Evolutionary conservation across 2,888 invertebrate species (phyloP).

Genomic region (Bedellia somnulentella): DNA sequence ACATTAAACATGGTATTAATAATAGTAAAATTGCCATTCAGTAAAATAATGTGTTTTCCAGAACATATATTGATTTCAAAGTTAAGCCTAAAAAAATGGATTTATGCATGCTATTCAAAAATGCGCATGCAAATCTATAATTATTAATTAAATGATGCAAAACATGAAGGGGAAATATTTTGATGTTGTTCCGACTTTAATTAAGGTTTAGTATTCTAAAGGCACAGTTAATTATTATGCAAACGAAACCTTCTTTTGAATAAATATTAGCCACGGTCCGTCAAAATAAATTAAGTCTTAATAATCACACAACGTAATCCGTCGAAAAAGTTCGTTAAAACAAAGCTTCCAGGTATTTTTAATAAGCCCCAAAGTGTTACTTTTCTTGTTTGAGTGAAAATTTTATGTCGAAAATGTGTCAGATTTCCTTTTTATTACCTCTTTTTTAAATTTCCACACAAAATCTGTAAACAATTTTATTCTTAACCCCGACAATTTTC

Average conservation of each 20-base stretch:
- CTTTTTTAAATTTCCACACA: background rate
- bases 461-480: too few species aligned
- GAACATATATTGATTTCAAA: too few species aligned
- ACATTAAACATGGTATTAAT: too few species aligned
- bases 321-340: conserved; percentile 6
- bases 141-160: too few species aligned
- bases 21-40: too few species aligned
- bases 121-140: too few species aligned
- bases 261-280: conserved; percentile 47
- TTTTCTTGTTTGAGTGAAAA: conserved; percentile 3
- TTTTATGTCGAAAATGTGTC: background rate
- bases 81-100: too few species aligned
- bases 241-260: conserved; percentile 56
- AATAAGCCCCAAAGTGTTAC: conserved; percentile 4
- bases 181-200: conserved; percentile 46
- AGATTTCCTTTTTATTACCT: background rate
- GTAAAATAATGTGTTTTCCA: too few species aligned
- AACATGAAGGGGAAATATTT: conserved; percentile 37
- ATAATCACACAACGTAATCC: conserved; percentile 19
- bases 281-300: conserved; percentile 46
- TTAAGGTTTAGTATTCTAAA: conserved; percentile 55
- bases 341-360: conserved; percentile 2
- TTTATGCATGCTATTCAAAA: too few species aligned
- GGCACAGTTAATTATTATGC: conserved; percentile 58
- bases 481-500: too few species aligned